Base-by-base conservation (phyloP, 2,113 vertebrate species). In the Paramisgurnus dabryanus region DNA sequence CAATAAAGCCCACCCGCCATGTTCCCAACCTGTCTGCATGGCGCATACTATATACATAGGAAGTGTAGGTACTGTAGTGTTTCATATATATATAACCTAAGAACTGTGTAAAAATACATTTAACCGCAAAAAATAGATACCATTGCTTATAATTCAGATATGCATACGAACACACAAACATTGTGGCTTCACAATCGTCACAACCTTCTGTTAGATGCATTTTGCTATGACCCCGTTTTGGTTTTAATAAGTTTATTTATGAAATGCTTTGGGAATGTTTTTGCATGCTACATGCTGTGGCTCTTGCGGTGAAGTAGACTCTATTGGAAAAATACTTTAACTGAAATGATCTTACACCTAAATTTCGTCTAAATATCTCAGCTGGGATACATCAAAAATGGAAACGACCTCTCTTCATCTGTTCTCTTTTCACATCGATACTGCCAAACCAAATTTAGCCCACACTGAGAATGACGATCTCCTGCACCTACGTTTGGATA, bases 321-420 rank as follows among this genome's bases (percentile, higher is more conserved):
- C 2, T 8, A 18, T 47, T n/a, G 72, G 15, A 6, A 45, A 13
- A 13, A 47, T 43, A 1, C 27, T 64, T 75, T 47, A 75, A 75
- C 18, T 64, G 43, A 63, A 75, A 64, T 49, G 43, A 75, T 50
- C 58, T 49, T n/a, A 49, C 40, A n/a, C 34, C 43, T 49, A 18
- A 49, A 75, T 47, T 75, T 75, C 18, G 49, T 18, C 18, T 34
- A 75, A 49, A n/a, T 2, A 8, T 5, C 43, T 45, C 43, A 17
- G 61, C 15, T 66, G 74, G 17, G 27, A 76, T 40, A 13, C 74
- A 50, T 11, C 6, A 47, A 64, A 76, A 66, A 9, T 6, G 61
- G 66, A 64, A 50, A 50, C 0, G 0, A 66, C 39, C 18, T 61
- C 57, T 74, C 57, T 63, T 61, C 55, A 27, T 76, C 13, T 65